Conservation (phyloP, 2,113 vertebrate species). For the Mus spicilegus region DNA sequence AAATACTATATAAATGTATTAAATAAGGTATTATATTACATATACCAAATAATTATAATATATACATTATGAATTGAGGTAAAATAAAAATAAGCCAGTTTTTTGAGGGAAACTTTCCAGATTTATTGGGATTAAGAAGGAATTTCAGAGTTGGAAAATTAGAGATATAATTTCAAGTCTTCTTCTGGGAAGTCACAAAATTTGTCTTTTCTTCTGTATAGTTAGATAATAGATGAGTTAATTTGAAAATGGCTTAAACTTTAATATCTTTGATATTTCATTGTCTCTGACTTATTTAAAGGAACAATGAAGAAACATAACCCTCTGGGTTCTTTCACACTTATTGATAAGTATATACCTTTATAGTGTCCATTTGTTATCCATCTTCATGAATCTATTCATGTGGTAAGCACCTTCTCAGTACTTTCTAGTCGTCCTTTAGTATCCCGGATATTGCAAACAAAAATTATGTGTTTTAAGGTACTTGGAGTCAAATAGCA, state of each 20-base stretch:
- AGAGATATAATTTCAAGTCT: not conserved
- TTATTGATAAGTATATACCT: not conserved
- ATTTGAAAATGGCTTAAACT: not conserved
- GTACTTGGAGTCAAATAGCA: not conserved
- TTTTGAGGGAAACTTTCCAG: not conserved
- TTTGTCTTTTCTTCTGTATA: not conserved
- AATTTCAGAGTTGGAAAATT: not conserved
- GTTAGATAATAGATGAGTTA: not conserved
- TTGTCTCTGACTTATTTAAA: not conserved
- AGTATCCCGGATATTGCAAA: not conserved
- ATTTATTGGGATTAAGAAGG: not conserved
- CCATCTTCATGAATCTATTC: not conserved
- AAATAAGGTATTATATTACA: not conserved
- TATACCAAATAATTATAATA: not conserved
- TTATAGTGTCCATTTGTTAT: not conserved
- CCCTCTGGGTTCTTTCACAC: not conserved
- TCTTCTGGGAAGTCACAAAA: not conserved
- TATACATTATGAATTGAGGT: not conserved
- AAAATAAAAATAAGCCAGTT: not conserved
- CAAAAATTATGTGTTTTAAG: not conserved
- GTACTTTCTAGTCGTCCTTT: not conserved
- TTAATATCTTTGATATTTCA: not conserved
- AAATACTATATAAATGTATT: not conserved
- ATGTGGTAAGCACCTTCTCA: not conserved
- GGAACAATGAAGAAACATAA: not conserved